Conservation (phyloP, 2,888 invertebrate genomes). For the Pterostichus madidus region DNA sequence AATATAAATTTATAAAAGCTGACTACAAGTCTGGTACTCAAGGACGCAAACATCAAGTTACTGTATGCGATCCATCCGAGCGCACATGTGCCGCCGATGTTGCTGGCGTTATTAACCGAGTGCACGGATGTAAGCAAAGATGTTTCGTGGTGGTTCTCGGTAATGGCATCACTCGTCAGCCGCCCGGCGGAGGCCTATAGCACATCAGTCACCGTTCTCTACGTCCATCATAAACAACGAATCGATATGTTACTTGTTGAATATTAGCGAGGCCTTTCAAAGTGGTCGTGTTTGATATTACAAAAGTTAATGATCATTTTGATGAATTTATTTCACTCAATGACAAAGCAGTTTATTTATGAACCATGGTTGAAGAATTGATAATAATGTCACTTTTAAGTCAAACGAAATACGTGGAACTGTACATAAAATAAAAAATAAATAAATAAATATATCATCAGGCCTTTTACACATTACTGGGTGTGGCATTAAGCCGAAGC, state of each 20-base stretch:
- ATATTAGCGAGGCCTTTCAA: not conserved
- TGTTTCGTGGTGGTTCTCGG: conserved; percentile 18
- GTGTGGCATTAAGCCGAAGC: too few species aligned
- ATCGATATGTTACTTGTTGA: conserved; percentile 37
- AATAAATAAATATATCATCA: too few species aligned
- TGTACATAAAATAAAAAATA: too few species aligned
- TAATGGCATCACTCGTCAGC: conserved; percentile 21
- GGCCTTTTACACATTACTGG: too few species aligned
- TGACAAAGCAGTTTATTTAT: too few species aligned
- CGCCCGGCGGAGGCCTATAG: not conserved
- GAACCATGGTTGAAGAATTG: too few species aligned
- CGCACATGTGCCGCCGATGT: conserved; percentile 18
- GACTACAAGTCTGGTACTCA: not conserved
- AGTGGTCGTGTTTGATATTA: not conserved
- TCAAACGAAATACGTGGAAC: too few species aligned
- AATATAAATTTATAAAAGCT: conserved; percentile 33
- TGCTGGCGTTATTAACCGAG: conserved; percentile 9
- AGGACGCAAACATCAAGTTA: too few species aligned
- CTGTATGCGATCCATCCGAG: not conserved
- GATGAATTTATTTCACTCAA: too few species aligned
- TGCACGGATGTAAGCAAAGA: conserved; percentile 31
- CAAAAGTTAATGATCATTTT: too few species aligned
- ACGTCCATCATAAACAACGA: not conserved
- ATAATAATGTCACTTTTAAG: too few species aligned
- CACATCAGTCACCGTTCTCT: conserved; percentile 8